Evolutionary conservation across 2,113 vertebrate genomes (phyloP), one percentile per base, ranked within the genome.

Genomic region (Cynopterus brachyotis): DNA sequence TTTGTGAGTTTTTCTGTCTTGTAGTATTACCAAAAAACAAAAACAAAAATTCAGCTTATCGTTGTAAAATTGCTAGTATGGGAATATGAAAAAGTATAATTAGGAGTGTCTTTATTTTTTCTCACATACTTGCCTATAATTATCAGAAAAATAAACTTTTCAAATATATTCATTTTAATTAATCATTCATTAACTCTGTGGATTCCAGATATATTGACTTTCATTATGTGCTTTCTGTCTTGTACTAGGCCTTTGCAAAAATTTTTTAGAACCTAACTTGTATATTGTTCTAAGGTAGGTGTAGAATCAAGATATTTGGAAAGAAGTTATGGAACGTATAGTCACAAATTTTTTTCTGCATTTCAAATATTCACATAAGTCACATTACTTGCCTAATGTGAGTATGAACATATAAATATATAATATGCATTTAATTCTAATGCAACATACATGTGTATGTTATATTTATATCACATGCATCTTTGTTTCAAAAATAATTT

Each of bases 401-500:
- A 84, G 6, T 50, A 0, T 66, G 1, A 42, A 5, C 40, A 20
- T 37, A 2, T 22, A 53, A 37, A 4, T n/a, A 72, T 11, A 9
- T 62, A 12, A 26, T 13, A 47, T 1, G 20, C 10, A 35, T 28
- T 12, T 22, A 55, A 57, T 47, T 28, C 22, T 40, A 59, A 26
- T 40, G 53, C 24, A 37, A 57, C 24, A 37, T 79, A 45, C 10
- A 57, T 37, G 75, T 55, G 30, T 69, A 35, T 69, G 10, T 20
- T n/a, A 20, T n/a, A 17, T 37, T 35, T 20, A 32, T 42, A 12
- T 59, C 42, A 42, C 40, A 55, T 55, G 16, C 42, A 66, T 47
- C 42, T 73, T 87, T 86, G 12, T 45, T 96, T 93, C 45, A 40
- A 85, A 83, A 94, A 83, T 1, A 78, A 85, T 81, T 73, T 76